Conservation (phyloP, 2,113 vertebrate genomes). For the Erythrolamprus reginae region DNA sequence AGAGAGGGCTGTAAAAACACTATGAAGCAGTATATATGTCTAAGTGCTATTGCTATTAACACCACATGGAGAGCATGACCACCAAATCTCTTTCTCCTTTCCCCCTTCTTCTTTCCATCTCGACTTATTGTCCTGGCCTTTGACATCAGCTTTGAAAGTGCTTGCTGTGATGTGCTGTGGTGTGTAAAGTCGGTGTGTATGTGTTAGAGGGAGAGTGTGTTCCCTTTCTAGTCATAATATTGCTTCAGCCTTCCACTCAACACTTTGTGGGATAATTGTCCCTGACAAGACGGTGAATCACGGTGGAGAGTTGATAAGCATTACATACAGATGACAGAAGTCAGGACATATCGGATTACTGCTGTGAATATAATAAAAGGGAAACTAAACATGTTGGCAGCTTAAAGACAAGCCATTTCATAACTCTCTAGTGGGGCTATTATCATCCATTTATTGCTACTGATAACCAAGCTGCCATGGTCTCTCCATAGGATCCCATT, state of each 20-base stretch:
- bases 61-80: neutral
- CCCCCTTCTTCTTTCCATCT: constrained; percentile 44
- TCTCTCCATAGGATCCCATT: constrained; percentile 76
- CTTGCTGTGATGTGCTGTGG: constrained; percentile 62
- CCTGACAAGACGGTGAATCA: constrained; percentile 96
- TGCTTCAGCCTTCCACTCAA: constrained; percentile 79
- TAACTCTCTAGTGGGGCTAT: constrained; percentile 81
- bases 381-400: constrained; percentile 89
- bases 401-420: constrained; percentile 87
- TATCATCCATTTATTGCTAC: constrained; percentile 86
- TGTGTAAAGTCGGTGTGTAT: constrained; percentile 36
- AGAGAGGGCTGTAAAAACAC: too few species aligned
- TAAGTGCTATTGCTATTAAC: neutral
- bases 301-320: constrained; percentile 96
- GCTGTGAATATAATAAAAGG: constrained; percentile 97
- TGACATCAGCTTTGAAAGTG: constrained; percentile 65
- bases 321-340: constrained; percentile 97
- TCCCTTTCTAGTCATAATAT: constrained; percentile 74
- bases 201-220: too few species aligned
- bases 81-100: constrained; percentile 21
- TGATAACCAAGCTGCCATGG: constrained; percentile 81
- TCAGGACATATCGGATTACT: constrained; percentile 99
- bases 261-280: constrained; percentile 93
- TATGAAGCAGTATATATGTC: too few species aligned
- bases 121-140: constrained; percentile 43